phyloP scores from a whole-genome alignment of 2,888 invertebrate species.

The Hypsopygia costalis region DNA sequence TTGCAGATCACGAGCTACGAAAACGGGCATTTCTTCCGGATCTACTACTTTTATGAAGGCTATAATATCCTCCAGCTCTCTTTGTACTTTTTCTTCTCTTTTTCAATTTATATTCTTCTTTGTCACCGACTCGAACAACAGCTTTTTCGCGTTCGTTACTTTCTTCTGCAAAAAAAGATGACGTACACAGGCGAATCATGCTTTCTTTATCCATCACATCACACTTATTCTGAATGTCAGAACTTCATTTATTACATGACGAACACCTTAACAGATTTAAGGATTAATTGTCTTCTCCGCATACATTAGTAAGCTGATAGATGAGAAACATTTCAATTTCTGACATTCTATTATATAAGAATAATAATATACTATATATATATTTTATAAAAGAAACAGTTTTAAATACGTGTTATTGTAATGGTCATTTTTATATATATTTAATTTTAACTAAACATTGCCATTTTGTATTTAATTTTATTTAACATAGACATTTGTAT shows the following conservation, averaged over 20 bases:
- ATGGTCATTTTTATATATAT: no score
- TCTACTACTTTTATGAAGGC: no score
- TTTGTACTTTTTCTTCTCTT: background rate
- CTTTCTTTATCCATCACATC: conserved; percentile 11
- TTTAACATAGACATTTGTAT: no score
- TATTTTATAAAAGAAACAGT: no score
- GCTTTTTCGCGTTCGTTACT: background rate
- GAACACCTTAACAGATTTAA: conserved; percentile 7
- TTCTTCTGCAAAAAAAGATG: background rate
- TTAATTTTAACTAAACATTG: no score
- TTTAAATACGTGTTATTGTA: no score
- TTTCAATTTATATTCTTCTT: no score
- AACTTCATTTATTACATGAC: conserved; percentile 10
- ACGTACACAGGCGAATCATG: background rate
- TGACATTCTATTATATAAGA: no score
- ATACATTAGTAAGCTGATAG: no score
- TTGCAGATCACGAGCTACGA: background rate
- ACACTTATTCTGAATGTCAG: conserved; percentile 10
- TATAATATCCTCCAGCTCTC: background rate
- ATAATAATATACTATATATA: no score
- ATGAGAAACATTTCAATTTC: no score
- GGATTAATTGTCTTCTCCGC: background rate
- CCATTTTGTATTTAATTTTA: no score
- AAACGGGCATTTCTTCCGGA: background rate
- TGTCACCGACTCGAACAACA: background rate